phyloP scores from a whole-genome alignment of 2,888 invertebrate genomes.

The Caradrina clavipalpis region DNA sequence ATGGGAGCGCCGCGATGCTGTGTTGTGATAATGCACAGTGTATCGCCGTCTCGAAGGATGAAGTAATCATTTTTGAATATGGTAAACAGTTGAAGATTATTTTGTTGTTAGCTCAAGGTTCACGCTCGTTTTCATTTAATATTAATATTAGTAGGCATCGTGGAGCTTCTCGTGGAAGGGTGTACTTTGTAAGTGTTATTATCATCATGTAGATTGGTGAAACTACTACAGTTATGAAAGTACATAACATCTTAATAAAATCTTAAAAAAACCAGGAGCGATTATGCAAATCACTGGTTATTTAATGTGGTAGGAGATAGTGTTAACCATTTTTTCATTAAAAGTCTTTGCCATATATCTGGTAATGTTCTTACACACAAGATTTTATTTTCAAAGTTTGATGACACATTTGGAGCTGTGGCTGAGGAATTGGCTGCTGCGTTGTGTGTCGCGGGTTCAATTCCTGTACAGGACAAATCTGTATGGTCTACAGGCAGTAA shows the following conservation, averaged over 20 bases:
- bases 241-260: background rate
- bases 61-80: conserved; percentile 59
- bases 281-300: no score
- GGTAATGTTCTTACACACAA: no score
- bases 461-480: no score
- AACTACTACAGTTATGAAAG: background rate
- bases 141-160: background rate
- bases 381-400: no score
- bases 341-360: no score
- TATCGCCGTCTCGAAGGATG: conserved; percentile 44
- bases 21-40: conserved; percentile 56
- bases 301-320: no score
- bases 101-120: conserved; percentile 16
- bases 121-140: conserved; percentile 10
- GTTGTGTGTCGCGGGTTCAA: no score
- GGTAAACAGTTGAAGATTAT: conserved; percentile 43
- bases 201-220: background rate
- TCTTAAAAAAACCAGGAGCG: no score
- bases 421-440: no score
- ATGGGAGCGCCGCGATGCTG: conserved; percentile 35
- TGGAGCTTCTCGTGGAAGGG: background rate
- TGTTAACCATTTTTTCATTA: no score
- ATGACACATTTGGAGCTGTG: no score
- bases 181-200: background rate
- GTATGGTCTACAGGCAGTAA: no score